phyloP scores from a whole-genome alignment of 1,140 invertebrate genomes.

The Penaeus vannamei region DNA sequence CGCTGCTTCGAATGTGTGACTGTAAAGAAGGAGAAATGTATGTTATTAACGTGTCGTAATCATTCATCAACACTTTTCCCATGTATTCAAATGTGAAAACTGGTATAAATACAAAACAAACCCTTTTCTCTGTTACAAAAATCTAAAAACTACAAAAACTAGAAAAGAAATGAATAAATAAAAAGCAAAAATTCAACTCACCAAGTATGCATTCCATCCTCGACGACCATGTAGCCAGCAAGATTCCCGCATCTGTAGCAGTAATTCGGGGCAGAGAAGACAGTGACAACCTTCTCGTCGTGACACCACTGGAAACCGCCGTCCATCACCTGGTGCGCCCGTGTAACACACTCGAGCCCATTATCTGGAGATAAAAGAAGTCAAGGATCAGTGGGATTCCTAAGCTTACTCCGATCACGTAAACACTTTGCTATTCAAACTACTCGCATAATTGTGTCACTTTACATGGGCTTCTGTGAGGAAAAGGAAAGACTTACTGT shows the following conservation, averaged over 20 bases:
- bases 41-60: background rate
- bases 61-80: background rate
- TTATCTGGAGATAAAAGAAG: conserved; percentile 14
- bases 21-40: background rate
- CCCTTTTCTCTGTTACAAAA: no score
- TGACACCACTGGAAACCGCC: conserved; percentile 41
- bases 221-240: conserved; percentile 68
- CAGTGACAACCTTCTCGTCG: conserved; percentile 70
- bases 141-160: background rate
- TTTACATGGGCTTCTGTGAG: background rate
- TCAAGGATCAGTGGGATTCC: background rate
- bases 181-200: conserved; percentile 1
- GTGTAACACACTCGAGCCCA: background rate
- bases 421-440: no score
- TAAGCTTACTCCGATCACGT: background rate
- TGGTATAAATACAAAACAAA: no score
- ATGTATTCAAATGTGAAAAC: background rate
- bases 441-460: background rate
- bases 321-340: conserved; percentile 43
- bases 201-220: conserved; percentile 43
- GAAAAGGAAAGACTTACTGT: conserved; percentile 18
- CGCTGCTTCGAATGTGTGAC: conserved; percentile 14
- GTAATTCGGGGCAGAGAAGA: conserved; percentile 72
- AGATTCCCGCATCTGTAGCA: conserved; percentile 69
- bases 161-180: background rate